Evolutionary conservation across 2,113 vertebrate species (phyloP).

Genomic region (Potamarius usumacintae): DNA sequence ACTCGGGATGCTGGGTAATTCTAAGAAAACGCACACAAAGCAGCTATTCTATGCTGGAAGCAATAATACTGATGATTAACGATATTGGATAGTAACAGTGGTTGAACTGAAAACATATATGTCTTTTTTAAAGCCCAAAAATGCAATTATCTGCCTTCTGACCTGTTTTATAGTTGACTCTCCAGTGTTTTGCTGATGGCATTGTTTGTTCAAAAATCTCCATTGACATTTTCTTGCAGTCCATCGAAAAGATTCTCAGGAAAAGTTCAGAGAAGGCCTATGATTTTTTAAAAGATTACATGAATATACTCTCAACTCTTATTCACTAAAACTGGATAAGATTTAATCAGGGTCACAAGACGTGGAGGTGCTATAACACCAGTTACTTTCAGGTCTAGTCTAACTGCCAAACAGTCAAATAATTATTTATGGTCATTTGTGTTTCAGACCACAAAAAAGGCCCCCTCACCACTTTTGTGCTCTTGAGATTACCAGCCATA

Average conservation of each 20-base stretch:
- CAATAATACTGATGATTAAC: neutral
- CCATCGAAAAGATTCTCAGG: slow-evolving; percentile 69
- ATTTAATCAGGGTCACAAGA: neutral
- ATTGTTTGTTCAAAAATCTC: slow-evolving; percentile 80
- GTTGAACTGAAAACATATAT: neutral
- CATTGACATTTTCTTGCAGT: slow-evolving; percentile 75
- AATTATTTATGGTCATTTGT: neutral
- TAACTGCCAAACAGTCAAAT: neutral
- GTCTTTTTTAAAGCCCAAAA: neutral
- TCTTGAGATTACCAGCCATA: neutral
- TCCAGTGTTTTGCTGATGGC: slow-evolving; percentile 79
- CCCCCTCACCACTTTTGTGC: neutral
- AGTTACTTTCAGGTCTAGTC: neutral
- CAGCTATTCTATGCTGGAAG: neutral
- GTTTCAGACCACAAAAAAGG: neutral
- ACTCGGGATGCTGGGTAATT: slow-evolving; percentile 75
- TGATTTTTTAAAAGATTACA: slow-evolving; percentile 2
- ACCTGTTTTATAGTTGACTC: slow-evolving; percentile 67
- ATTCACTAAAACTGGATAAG: neutral
- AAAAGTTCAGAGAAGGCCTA: slow-evolving; percentile 67
- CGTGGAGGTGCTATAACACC: neutral
- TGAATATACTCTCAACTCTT: neutral
- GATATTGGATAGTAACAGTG: neutral
- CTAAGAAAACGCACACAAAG: slow-evolving; percentile 59
- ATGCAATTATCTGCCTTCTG: neutral